Base-by-base conservation (phyloP, 2,888 invertebrate species). In the Drosophila formosana region DNA sequence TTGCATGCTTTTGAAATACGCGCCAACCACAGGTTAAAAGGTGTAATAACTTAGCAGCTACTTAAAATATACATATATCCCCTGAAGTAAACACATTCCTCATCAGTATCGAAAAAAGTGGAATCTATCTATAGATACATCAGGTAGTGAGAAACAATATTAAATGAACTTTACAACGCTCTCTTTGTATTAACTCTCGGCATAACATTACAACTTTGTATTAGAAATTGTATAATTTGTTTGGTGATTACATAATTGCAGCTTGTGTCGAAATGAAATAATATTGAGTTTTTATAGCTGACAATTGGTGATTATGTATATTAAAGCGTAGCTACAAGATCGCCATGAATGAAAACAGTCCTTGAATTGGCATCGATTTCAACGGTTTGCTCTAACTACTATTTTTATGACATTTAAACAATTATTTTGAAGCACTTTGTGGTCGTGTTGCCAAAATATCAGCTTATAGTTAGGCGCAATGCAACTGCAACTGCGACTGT, bases 351-450 rank as follows among this genome's bases (percentile, higher is more conserved):
- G 32, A 51, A 39, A 37, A 45, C 45, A 45, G 45, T 56, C 9
- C 25, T 46, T 32, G 39, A 41, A 41, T 41, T 41, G 18, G 39
- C 39, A 41, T 13, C 39, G 6, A 41, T 18, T 41, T 13, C 39
- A 41, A 18, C 18, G 13, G 45, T 25, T 26, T 47, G 26, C 11
- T 9, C 7, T 25, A 28, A 41, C 61, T 56, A 58, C 78, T 70
- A 72, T 78, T 87, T 83, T 87, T 75, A 86, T 83, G 89, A 88
- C 89, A 83, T 83, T 83, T 88, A 88, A 83, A 81, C 84, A 81
- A 86, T 84, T 88, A 87, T 88, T 86, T 88, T 87, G 64, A 64
- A 71, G 37, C 75, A 69, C 77, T 34, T 56, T 56, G 45, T 46
- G 23, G 46, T 43, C 46, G 34, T 49, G 80, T 85, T 85, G 79